A percentile compares a stretch with the other conserved stretches of the same genome.
phyloP scores from a whole-genome alignment of 1,140 invertebrate species.

The Lycorma delicatula region DNA sequence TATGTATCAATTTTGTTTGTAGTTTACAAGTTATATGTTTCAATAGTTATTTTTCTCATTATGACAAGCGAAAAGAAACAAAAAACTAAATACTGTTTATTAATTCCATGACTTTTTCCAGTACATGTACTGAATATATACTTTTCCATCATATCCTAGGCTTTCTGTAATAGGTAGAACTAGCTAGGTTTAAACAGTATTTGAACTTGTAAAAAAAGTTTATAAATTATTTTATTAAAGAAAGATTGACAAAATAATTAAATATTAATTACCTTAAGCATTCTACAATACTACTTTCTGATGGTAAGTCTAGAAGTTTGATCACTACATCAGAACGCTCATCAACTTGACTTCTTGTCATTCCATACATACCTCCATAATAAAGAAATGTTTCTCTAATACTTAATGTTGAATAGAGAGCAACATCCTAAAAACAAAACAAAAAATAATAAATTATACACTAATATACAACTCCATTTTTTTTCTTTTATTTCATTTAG shows the following conservation, averaged over 20 bases:
- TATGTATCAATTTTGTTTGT: too few relatives aligned
- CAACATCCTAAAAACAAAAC: constrained; percentile 57
- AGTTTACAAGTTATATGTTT: too few relatives aligned
- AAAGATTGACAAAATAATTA: not conserved
- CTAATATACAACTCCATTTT: too few relatives aligned
- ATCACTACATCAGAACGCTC: constrained; percentile 59
- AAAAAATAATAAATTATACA: too few relatives aligned
- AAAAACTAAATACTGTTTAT: too few relatives aligned
- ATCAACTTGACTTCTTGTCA: constrained; percentile 53
- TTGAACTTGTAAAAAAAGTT: not conserved
- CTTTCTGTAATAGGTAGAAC: not conserved
- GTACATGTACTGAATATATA: not conserved
- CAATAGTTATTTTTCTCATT: too few relatives aligned
- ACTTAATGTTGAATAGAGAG: constrained; percentile 77
- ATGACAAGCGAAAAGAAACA: too few relatives aligned
- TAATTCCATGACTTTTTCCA: too few relatives aligned
- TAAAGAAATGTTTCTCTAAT: constrained; percentile 77
- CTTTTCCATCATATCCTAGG: not conserved
- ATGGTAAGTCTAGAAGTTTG: constrained; percentile 63
- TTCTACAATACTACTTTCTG: constrained; percentile 40
- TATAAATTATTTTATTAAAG: not conserved
- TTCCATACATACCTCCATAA: constrained; percentile 80
- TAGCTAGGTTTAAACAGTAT: not conserved
- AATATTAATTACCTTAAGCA: constrained; percentile 19
- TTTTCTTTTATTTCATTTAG: too few relatives aligned